Base-by-base conservation (phyloP, 2,113 vertebrate species). In the Conger conger region DNA sequence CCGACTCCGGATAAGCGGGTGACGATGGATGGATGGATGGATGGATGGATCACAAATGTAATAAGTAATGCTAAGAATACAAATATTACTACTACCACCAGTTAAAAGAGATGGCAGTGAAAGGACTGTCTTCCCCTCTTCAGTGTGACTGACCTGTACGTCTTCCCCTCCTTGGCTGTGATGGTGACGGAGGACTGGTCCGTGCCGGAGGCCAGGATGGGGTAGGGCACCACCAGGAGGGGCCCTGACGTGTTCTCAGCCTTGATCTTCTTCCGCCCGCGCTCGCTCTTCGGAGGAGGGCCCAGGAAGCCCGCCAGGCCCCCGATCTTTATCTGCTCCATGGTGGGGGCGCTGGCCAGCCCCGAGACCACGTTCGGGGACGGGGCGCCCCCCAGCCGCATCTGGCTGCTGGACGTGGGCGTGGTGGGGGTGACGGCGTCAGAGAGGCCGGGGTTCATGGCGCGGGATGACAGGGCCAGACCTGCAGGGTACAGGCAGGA, bases 251-350 rank as follows among this genome's bases (percentile, higher is more conserved):
- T 90, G 89, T 97, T 97, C 91, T 99, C 97, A 0, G 97, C 98
- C 90, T 99, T 99, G 90, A 99, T 99, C 95, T 99, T 99, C 94
- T 99, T 99, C 8, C 98, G 96, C 50, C 98, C 98, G 0, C 98
- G 94, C 33, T 98, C 96, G 0, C 96, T 90, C 88, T 98, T 99
- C 79, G 96, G 95, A 6, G 95, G 94, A 0, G 96, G 95, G 9
- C 98, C 98, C 93, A 99, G 92, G 90, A 99, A 94, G 83, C 98
- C 96, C 0, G 97, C 97, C 88, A 98, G 95, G 84, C 98, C 96
- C 35, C 92, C 94, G 80, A 92, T 95, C 94, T 98, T 99, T 93
- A 99, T 96, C 91, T 97, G 97, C 87, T 99, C 98, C 87, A 99
- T 96, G 87, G 96, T 96, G 0, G 97, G 97, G 77, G 95, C 96